Percentiles rank a stretch among this genome's conserved stretches.
Conservation (phyloP, 35 echinoderm and acorn worm species). For the Heliocidaris tuberculata region DNA sequence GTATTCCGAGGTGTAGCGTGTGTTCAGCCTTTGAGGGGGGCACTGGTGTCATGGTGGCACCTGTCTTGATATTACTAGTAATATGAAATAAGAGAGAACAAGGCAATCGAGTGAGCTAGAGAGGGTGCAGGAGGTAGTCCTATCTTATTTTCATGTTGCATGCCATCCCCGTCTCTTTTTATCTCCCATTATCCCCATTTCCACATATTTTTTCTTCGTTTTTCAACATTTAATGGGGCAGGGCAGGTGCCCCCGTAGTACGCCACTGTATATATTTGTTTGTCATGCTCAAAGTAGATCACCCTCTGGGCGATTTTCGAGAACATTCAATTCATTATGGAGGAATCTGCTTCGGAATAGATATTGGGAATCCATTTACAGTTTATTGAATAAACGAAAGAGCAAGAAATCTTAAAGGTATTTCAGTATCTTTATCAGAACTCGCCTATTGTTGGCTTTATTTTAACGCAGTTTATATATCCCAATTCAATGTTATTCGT, state of each 20-base stretch:
- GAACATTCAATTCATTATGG: constrained; percentile 4
- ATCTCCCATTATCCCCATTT: neutral
- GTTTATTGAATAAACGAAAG: neutral
- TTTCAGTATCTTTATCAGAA: neutral
- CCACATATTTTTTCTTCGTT: neutral
- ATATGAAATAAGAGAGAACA: no score
- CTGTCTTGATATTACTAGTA: no score
- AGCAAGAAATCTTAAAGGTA: neutral
- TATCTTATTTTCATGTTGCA: neutral
- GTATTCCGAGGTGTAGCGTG: no score
- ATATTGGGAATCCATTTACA: neutral
- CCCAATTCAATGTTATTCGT: neutral
- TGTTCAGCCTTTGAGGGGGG: no score
- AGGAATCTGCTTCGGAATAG: neutral
- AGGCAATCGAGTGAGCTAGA: no score
- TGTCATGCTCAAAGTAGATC: neutral
- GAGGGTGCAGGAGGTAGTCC: no score
- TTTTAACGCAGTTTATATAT: neutral
- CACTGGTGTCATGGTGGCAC: no score
- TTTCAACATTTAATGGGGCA: neutral
- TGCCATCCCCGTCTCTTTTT: neutral
- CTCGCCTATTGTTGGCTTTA: neutral
- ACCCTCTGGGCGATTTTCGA: neutral
- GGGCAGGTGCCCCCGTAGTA: neutral
- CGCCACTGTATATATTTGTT: neutral